Percentiles rank a stretch among this genome's conserved stretches.
Evolutionary conservation across 1,140 invertebrate species (phyloP).

Genomic region (Bombus impatiens): DNA sequence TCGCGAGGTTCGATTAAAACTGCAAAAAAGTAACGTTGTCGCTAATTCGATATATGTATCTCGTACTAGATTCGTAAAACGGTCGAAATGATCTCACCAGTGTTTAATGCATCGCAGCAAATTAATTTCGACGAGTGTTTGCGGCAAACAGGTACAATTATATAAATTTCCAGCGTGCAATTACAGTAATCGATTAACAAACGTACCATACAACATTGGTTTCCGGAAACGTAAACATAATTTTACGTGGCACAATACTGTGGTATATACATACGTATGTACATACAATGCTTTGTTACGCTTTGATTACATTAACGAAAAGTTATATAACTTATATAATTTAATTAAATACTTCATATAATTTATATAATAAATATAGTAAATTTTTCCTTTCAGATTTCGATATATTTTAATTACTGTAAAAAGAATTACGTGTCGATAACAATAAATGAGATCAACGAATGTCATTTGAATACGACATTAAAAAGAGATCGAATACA

Average conservation of each 20-base stretch:
- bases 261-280: not conserved
- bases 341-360: no score
- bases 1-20: not conserved
- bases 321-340: not conserved
- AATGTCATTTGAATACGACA: not conserved
- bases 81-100: constrained; percentile 13
- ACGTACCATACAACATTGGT: constrained; percentile 47
- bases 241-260: not conserved
- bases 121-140: constrained; percentile 51
- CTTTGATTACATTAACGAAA: not conserved
- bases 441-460: no score
- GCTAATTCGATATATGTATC: not conserved
- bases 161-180: constrained; percentile 47
- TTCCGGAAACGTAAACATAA: constrained; percentile 48
- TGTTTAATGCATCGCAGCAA: constrained; percentile 33
- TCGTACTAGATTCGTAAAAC: constrained; percentile 10
- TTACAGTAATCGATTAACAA: constrained; percentile 54
- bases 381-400: not conserved
- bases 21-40: not conserved
- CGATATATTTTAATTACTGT: not conserved
- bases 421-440: no score
- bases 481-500: not conserved
- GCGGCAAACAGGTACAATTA: constrained; percentile 39
- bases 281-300: constrained; percentile 1
- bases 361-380: no score